phyloP scores from a whole-genome alignment of 2,797 vertebrate species.

The Heteromormyrus szaboi region DNA sequence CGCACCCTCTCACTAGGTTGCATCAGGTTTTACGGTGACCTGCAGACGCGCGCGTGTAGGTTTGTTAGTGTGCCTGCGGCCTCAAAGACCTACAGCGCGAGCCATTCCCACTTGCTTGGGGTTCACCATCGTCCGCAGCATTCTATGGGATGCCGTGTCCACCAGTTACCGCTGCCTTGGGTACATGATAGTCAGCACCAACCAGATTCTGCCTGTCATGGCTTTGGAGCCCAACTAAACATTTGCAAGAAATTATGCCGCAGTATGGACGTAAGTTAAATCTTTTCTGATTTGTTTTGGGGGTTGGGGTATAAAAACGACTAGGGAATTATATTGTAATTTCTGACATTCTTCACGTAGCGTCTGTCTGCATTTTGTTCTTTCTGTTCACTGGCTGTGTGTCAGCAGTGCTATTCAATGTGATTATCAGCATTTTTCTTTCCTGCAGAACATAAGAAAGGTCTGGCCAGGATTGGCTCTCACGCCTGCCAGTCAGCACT shows the following conservation, averaged over 20 bases:
- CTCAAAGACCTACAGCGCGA: neutral
- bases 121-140: constrained; percentile 68
- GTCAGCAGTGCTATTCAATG: constrained; percentile 46
- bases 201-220: constrained; percentile 69
- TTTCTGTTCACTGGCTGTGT: constrained; percentile 25
- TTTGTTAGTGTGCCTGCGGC: neutral
- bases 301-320: neutral
- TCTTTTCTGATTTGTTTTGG: constrained; percentile 26
- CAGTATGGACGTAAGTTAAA: constrained; percentile 47
- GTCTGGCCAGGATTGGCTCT: constrained; percentile 80
- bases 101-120: constrained; percentile 51
- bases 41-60: constrained; percentile 31
- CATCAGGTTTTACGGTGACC: constrained; percentile 54
- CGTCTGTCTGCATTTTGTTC: constrained; percentile 38
- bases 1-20: neutral
- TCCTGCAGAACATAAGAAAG: constrained; percentile 76
- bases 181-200: constrained; percentile 71
- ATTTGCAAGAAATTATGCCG: constrained; percentile 51
- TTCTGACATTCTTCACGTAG: constrained; percentile 41
- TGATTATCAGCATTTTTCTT: constrained; percentile 78
- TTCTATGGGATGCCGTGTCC: constrained; percentile 67
- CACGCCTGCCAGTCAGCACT: constrained; percentile 72
- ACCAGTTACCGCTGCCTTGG: constrained; percentile 69
- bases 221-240: constrained; percentile 36
- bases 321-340: constrained; percentile 33